Conservation (phyloP, 2,888 invertebrate species). For the Amiota minor region DNA sequence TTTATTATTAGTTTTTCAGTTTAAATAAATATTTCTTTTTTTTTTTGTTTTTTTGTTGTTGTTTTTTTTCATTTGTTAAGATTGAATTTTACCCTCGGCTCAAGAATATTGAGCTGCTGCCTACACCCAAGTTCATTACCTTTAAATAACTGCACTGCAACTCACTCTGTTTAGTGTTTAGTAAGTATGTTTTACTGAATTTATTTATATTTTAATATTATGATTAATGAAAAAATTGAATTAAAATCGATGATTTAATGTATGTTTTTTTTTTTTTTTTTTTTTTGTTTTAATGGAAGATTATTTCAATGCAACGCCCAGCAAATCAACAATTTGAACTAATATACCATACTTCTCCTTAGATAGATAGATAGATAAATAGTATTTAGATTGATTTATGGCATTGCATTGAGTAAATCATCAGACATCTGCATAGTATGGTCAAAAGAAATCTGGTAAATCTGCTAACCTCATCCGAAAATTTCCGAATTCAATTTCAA, state of each 20-base stretch:
- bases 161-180: too few species aligned
- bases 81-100: not conserved
- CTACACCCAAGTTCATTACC: too few species aligned
- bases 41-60: too few species aligned
- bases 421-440: constrained; percentile 73
- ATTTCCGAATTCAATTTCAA: too few species aligned
- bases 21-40: too few species aligned
- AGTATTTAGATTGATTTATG: constrained; percentile 38
- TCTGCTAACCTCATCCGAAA: constrained; percentile 19
- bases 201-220: not conserved
- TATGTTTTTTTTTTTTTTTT: not conserved
- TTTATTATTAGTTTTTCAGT: too few species aligned
- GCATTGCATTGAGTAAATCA: constrained; percentile 61
- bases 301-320: constrained; percentile 10
- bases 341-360: too few species aligned
- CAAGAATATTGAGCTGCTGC: not conserved
- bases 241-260: not conserved
- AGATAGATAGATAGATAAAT: too few species aligned
- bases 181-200: not conserved
- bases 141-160: too few species aligned
- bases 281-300: not conserved
- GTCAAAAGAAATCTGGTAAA: constrained; percentile 66
- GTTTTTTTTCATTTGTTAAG: too few species aligned
- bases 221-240: not conserved
- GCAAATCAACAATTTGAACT: not conserved